Base-by-base conservation (phyloP, 2,113 vertebrate genomes). In the Hipposideros armiger region DNA sequence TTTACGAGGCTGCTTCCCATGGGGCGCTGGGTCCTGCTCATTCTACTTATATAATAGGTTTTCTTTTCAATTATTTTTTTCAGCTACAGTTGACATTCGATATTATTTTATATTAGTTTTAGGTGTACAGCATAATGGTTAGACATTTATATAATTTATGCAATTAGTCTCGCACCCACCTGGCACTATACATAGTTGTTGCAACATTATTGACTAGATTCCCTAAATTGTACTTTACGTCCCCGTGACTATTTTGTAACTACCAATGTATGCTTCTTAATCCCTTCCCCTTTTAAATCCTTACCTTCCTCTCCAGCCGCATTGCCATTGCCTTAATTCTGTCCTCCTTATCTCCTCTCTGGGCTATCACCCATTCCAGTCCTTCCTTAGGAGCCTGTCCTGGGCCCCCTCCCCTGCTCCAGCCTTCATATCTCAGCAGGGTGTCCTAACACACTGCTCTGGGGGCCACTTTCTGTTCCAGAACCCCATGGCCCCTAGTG, bases 381-480 rank as follows among this genome's bases (percentile, higher is more conserved):
- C 30, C 69, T 87, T 73, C 54, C 76, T 26, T 17, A 20, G 3
- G 13, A 45, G 30, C 28, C 64, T 40, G 17, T 1, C 3, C 0
- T 2, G 32, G n/a, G 24, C 45, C 4, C 24, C 10, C 17, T 50
- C 7, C 2, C 4, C 52, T 0, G 28, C 8, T 17, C 28, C 0
- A 2, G 14, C 67, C 36, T 83, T 64, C 15, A 28, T 1, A 8
- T 40, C n/a, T 64, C 60, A 92, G 82, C 22, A 73, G 87, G 73
- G 11, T 54, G 20, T 36, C 30, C 56, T 22, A 1, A 30, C 15
- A 9, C 32, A 67, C 14, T 5, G 52, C 14, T 54, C 52, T 4
- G 19, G 22, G 20, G 9, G 4, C 62, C 20, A 36, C 40, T n/a
- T 52, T 81, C 94, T 70, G 54, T 24, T 15, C 36, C 4, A 58